Conservation (phyloP, 2,888 invertebrate species). For the Azorinus chamasolen region DNA sequence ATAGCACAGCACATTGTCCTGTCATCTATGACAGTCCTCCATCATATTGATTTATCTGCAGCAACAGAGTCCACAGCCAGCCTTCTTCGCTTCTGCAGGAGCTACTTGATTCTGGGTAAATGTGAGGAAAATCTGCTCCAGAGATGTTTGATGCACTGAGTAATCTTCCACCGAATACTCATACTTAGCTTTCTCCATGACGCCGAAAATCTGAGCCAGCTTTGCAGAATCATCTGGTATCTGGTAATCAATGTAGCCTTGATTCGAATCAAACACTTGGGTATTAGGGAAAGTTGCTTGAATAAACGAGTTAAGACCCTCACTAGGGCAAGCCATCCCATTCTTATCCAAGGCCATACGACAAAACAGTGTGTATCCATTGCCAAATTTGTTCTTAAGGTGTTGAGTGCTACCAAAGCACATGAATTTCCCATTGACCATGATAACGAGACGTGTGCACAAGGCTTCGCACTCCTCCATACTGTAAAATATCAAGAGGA, state of each 20-base stretch:
- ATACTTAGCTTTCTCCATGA: constrained; percentile 82
- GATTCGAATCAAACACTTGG: constrained; percentile 91
- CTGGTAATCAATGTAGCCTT: constrained; percentile 84
- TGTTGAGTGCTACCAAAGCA: constrained; percentile 92
- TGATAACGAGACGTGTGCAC: constrained; percentile 92
- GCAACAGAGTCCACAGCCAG: constrained; percentile 8
- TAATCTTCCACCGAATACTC: constrained; percentile 83
- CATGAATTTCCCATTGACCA: constrained; percentile 91
- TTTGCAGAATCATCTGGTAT: constrained; percentile 81
- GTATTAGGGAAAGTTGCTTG: constrained; percentile 88
- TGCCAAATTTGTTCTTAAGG: constrained; percentile 91
- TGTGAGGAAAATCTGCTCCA: constrained; percentile 87
- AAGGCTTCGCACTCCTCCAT: constrained; percentile 96
- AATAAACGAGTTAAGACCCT: constrained; percentile 85
- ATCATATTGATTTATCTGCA: too few species aligned
- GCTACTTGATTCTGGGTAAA: constrained; percentile 81
- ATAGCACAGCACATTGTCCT: too few species aligned
- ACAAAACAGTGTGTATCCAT: constrained; percentile 75
- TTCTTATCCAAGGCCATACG: constrained; percentile 70
- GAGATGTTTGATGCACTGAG: constrained; percentile 85
- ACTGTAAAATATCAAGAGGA: constrained; percentile 86
- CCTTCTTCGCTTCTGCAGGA: constrained; percentile 60
- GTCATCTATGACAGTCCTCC: too few species aligned
- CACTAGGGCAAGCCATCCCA: constrained; percentile 67
- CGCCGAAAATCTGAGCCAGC: constrained; percentile 83